These are phyloP conservation scores for Drosophila siamana DNA, from an alignment of 2,888 invertebrate genomes.

Conservation along the genomic window DNA sequence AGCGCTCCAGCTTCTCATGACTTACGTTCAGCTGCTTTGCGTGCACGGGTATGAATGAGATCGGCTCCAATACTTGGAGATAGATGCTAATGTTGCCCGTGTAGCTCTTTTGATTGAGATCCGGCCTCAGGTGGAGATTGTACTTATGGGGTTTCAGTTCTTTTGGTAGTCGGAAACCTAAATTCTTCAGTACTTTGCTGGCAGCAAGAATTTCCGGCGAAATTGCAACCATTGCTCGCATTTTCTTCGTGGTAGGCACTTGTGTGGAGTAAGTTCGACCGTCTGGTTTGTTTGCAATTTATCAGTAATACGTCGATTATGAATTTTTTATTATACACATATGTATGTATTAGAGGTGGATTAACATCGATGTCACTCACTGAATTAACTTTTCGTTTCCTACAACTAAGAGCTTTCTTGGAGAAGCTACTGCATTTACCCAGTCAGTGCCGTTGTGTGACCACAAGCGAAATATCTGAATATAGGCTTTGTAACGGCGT, in stretches of 20 bases:
- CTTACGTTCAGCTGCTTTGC: constrained; percentile 86
- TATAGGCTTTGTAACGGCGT: no score
- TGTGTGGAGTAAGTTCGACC: constrained; percentile 55
- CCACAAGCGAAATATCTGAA: not conserved
- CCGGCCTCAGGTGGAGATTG: constrained; percentile 88
- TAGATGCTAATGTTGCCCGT: constrained; percentile 87
- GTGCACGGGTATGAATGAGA: constrained; percentile 86
- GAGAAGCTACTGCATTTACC: not conserved
- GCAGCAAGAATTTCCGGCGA: constrained; percentile 72
- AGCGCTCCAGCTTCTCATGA: constrained; percentile 84
- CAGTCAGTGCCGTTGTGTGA: not conserved
- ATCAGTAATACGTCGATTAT: constrained; percentile 23
- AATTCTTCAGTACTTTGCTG: constrained; percentile 82
- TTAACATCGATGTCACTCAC: no score
- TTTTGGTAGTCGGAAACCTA: constrained; percentile 87
- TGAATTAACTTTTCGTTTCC: not conserved
- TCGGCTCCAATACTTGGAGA: constrained; percentile 85
- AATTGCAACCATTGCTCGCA: constrained; percentile 51
- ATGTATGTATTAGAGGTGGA: not conserved
- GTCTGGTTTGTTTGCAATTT: constrained; percentile 42
- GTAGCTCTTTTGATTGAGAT: constrained; percentile 88
- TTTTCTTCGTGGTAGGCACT: constrained; percentile 52
- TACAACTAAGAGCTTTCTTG: not conserved
- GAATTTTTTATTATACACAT: not conserved
- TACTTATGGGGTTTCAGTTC: constrained; percentile 88